Base-by-base conservation (phyloP, 2,113 vertebrate genomes). In the Danionella cerebrum region DNA sequence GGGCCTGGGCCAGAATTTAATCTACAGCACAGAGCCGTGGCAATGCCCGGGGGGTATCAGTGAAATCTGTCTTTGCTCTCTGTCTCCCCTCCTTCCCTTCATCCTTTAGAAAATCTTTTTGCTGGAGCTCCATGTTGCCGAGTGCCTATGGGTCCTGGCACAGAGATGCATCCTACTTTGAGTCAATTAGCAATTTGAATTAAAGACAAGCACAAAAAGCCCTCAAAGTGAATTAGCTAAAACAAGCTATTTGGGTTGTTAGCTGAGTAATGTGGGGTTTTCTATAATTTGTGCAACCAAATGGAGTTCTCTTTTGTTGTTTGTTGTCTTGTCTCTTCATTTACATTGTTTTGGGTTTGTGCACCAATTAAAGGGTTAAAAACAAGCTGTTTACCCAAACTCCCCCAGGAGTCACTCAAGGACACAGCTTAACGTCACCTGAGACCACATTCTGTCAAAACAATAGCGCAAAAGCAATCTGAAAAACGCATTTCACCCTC, bases 1-100 rank as follows among this genome's bases (percentile, higher is more conserved):
- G 88, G 86, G 76, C 64, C 41, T 0, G 16, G 64, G 84, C 88
- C 86, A 89, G 83, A 60, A 76, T 78, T 75, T 78, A 84, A 86
- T 87, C 80, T 84, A 83, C 76, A 83, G 81, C 82, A 79, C 79
- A 79, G 83, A 80, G 77, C 74, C 77, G 65, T 25, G 76, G 79
- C 73, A 80, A 76, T 76, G 84, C 81, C 60, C 51, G 18, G 63
- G 36, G 84, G 83, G 79, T 71, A 78, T 76, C 76, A 75, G 75
- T 71, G 70, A 81, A 83, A 74, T 70, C 72, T 59, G 53, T 79
- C 79, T 79, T 76, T 74, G 52, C 76, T 74, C 73, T 69, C 66
- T 29, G 11, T 1, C 39, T 29, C 27, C 60, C 24, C 58, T 55
- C 65, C n/a, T 35, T 51, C 50, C 25, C 13, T 29, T 35, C 31